Evolutionary conservation across 2,888 invertebrate species (phyloP).

Genomic region (Cheilosia soror): DNA sequence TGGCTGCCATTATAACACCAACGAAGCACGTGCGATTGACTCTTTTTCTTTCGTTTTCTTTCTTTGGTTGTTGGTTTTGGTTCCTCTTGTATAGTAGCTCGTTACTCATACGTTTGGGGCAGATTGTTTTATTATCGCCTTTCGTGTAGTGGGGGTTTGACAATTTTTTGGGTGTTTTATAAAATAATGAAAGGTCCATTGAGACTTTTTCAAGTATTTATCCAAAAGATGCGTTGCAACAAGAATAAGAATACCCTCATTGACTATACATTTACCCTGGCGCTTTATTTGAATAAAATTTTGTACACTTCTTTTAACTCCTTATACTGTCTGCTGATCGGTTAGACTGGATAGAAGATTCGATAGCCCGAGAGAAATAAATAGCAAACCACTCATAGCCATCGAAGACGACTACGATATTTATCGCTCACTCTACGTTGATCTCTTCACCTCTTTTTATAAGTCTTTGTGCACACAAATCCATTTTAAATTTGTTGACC

Average conservation of each 20-base stretch:
- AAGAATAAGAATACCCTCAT: no score
- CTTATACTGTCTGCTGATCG: neutral
- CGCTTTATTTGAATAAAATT: neutral
- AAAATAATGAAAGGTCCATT: no score
- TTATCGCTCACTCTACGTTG: conserved; percentile 34
- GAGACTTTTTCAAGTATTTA: no score
- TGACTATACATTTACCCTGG: no score
- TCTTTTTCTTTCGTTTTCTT: neutral
- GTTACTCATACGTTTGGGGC: neutral
- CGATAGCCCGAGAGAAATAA: conserved; percentile 6
- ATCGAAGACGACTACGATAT: conserved; percentile 1
- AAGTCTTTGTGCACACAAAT: conserved; percentile 61
- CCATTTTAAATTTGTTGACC: conserved; percentile 67
- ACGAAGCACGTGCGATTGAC: conserved; percentile 40
- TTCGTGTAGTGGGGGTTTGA: no score
- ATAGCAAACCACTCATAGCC: conserved; percentile 31
- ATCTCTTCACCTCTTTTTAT: conserved; percentile 58
- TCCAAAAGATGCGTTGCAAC: no score
- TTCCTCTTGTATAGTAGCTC: neutral
- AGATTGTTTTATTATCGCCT: no score
- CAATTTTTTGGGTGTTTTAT: no score
- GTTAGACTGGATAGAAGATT: neutral
- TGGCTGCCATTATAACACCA: conserved; percentile 30
- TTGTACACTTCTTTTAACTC: neutral
- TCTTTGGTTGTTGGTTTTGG: neutral